phyloP scores from a whole-genome alignment of 1,140 invertebrate genomes.

The Drosophila sturtevanti region DNA sequence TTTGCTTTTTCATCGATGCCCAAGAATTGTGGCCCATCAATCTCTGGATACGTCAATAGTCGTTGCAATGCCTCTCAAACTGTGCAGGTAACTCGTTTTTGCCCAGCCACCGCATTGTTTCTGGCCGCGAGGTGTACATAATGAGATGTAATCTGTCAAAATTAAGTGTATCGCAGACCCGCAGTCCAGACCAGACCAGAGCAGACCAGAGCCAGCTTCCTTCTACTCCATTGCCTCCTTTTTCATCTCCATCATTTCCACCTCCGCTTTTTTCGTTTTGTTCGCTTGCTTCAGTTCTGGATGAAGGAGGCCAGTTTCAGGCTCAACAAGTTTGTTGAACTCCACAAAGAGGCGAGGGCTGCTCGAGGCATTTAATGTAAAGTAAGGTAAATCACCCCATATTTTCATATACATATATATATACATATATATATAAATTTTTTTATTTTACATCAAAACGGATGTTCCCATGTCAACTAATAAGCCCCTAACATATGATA shows the following conservation, averaged over 20 bases:
- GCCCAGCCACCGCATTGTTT: conserved; percentile 33
- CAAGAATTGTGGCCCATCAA: conserved; percentile 58
- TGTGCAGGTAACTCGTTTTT: conserved; percentile 53
- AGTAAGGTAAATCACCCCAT: conserved; percentile 47
- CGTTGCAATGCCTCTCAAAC: conserved; percentile 45
- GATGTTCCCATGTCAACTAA: conserved; percentile 71
- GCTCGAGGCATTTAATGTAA: conserved; percentile 30
- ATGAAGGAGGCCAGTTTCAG: conserved; percentile 33
- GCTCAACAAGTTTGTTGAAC: conserved; percentile 70
- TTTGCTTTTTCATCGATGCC: conserved; percentile 37
- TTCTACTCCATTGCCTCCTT: not conserved
- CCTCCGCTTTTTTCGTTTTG: conserved; percentile 16
- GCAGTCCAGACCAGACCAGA: conserved; percentile 24
- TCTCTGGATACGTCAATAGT: conserved; percentile 29
- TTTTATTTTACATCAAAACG: conserved; percentile 20
- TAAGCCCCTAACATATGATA: conserved; percentile 68
- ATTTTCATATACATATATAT: not conserved
- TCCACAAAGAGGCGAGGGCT: conserved; percentile 42
- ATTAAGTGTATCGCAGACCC: conserved; percentile 73
- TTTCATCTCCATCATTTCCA: not conserved
- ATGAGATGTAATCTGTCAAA: conserved; percentile 81
- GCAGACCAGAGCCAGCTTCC: conserved; percentile 6
- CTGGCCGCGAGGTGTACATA: conserved; percentile 72
- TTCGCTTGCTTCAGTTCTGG: not conserved
- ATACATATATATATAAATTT: too few species aligned